These are phyloP conservation scores for Calliphora vicina DNA, from an alignment of 1,140 invertebrate species.

Conservation along the genomic window DNA sequence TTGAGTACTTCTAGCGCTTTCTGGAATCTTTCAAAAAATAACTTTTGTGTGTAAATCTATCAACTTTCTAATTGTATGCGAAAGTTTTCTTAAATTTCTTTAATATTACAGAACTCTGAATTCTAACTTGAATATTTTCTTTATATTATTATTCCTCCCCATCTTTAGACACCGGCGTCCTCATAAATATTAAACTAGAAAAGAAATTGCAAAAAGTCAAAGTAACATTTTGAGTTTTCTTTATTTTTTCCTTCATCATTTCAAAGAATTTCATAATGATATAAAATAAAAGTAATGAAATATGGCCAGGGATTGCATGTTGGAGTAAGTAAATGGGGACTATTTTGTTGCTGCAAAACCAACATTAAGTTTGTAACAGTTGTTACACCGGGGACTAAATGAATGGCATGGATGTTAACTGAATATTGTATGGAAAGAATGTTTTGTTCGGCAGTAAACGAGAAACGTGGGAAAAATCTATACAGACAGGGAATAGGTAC, in stretches of 20 bases:
- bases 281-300: neutral
- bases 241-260: neutral
- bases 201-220: neutral
- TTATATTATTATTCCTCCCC: no score
- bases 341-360: neutral
- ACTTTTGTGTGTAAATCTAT: no score
- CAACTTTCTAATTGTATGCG: no score
- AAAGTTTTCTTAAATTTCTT: no score
- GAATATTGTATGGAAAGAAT: no score
- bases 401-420: neutral
- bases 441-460: neutral
- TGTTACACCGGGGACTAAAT: neutral
- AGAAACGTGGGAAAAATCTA: slow-evolving; percentile 5
- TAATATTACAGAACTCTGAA: no score
- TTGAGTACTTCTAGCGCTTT: no score
- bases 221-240: neutral
- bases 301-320: neutral
- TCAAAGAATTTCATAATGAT: neutral
- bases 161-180: neutral
- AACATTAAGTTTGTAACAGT: neutral
- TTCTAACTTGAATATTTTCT: no score
- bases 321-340: neutral
- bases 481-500: neutral
- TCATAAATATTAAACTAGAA: neutral
- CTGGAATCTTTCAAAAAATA: no score